Percentiles rank a stretch among this genome's conserved stretches.
Evolutionary conservation across 2,113 vertebrate genomes (phyloP).

Genomic region (Colistium nudipinnis): DNA sequence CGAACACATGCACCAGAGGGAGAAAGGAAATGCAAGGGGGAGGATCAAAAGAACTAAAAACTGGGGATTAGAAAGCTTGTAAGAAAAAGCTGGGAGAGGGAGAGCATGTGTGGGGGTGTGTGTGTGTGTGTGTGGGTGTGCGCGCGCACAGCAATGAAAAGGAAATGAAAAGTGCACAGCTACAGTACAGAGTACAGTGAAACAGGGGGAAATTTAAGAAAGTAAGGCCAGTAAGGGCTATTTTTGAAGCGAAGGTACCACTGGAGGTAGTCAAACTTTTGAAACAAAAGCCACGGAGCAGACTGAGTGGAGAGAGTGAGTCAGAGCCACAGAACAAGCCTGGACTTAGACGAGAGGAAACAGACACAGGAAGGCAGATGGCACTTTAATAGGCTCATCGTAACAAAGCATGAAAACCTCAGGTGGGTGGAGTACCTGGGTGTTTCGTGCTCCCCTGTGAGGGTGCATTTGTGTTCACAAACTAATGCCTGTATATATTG

Average conservation of each 20-base stretch:
- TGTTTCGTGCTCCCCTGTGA: constrained; percentile 21
- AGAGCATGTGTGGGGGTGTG: no score
- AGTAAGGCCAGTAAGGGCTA: neutral
- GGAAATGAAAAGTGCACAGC: constrained; percentile 20
- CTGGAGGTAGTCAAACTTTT: constrained; percentile 35
- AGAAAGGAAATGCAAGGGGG: constrained; percentile 59
- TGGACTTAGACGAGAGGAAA: constrained; percentile 42
- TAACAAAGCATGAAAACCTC: constrained; percentile 47
- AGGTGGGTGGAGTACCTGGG: constrained; percentile 37
- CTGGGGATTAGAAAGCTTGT: constrained; percentile 59
- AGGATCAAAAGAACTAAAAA: constrained; percentile 65
- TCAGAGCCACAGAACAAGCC: constrained; percentile 53
- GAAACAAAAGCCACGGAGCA: constrained; percentile 37
- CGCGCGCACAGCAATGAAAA: constrained; percentile 6
- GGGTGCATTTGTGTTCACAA: neutral
- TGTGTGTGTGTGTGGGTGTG: no score
- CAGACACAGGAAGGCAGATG: constrained; percentile 34
- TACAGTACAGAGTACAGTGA: constrained; percentile 13
- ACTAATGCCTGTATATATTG: neutral
- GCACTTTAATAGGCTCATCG: constrained; percentile 36
- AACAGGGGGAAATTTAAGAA: constrained; percentile 8
- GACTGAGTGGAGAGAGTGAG: constrained; percentile 31
- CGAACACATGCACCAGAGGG: constrained; percentile 47
- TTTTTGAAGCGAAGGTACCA: constrained; percentile 34
- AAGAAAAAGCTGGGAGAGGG: constrained; percentile 39